Evolutionary conservation across 2,888 invertebrate genomes (phyloP).

Genomic region (Oligia fasciuncula): DNA sequence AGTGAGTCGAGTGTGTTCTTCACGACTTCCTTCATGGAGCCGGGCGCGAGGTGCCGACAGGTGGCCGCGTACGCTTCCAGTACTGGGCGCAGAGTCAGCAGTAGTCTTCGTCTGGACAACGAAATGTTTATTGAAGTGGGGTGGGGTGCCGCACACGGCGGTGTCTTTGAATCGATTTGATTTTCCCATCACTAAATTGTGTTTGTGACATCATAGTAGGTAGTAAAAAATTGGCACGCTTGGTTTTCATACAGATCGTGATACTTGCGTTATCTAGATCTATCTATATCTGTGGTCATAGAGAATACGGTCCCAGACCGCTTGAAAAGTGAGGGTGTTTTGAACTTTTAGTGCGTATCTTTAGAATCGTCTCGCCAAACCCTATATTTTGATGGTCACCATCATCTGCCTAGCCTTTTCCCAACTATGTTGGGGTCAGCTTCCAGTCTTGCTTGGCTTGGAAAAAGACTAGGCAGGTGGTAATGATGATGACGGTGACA

Average conservation of each 20-base stretch:
- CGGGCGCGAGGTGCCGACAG: constrained; percentile 80
- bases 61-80: constrained; percentile 93
- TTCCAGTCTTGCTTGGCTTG: not conserved
- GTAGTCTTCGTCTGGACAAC: constrained; percentile 86
- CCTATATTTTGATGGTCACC: not conserved
- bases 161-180: no score
- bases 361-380: not conserved
- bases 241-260: no score
- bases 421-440: not conserved
- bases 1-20: constrained; percentile 92
- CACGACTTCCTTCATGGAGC: constrained; percentile 92
- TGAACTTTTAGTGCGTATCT: not conserved
- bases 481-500: not conserved
- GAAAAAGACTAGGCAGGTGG: not conserved
- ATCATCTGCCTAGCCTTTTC: not conserved
- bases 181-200: no score
- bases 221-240: no score
- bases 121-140: not conserved
- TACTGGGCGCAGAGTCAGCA: constrained; percentile 92
- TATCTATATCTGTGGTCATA: no score
- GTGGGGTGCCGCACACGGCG: no score
- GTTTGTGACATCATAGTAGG: no score
- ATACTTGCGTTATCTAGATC: no score
- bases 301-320: not conserved
- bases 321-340: not conserved